A percentile compares a stretch with the other conserved stretches of the same genome.
phyloP scores from a whole-genome alignment of 1,140 invertebrate genomes.

The Leptinotarsa defecta region DNA sequence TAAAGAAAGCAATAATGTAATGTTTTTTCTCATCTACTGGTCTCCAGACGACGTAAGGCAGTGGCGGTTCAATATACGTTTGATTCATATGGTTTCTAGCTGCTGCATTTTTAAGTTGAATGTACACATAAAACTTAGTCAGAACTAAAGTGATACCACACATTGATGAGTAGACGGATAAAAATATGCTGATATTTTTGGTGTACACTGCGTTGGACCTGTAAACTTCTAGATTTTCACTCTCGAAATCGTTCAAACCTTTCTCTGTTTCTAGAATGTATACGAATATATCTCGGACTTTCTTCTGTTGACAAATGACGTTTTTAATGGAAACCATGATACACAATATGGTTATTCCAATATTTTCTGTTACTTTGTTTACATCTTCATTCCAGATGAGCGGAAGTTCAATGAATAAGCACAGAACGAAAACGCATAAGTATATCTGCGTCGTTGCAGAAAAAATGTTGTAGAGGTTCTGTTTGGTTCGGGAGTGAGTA shows the following conservation, averaged over 20 bases:
- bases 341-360: not conserved
- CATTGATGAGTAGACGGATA: not conserved
- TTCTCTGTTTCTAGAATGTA: not conserved
- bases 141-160: conserved; percentile 4
- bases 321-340: not conserved
- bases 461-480: not conserved
- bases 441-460: not conserved
- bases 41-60: conserved; percentile 13
- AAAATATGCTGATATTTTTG: not conserved
- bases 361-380: not conserved
- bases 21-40: conserved; percentile 11
- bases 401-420: not conserved
- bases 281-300: conserved; percentile 1
- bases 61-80: not conserved
- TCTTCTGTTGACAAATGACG: not conserved
- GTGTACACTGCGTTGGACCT: not conserved
- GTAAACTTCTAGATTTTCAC: not conserved
- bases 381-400: not conserved
- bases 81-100: not conserved
- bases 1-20: not conserved
- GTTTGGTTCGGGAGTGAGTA: not conserved
- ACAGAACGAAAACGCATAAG: not conserved
- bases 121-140: conserved; percentile 4
- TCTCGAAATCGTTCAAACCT: not conserved
- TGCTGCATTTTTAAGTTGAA: not conserved